A percentile compares a stretch with the other conserved stretches of the same genome.
Conservation (phyloP, 2,797 vertebrate genomes). For the Micrastur ruficollis region DNA sequence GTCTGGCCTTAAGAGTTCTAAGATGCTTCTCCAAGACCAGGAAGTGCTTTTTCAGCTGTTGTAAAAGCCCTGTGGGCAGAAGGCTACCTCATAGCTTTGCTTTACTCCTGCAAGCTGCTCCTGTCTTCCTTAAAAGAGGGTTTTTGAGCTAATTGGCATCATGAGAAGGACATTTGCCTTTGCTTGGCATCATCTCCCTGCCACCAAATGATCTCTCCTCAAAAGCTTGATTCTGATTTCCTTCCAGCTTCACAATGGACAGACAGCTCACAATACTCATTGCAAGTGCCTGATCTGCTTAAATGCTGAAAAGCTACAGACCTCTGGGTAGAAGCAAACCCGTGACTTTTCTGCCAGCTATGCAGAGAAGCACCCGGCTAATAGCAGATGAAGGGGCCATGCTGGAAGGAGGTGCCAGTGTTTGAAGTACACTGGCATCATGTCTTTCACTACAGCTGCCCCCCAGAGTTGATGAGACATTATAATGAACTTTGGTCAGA, state of each 20-base stretch:
- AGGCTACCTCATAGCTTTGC: background rate
- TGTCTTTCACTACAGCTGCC: background rate
- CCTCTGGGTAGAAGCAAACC: background rate
- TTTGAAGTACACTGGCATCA: background rate
- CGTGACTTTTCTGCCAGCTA: background rate
- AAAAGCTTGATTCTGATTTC: background rate
- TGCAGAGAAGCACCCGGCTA: background rate
- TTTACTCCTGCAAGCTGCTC: background rate
- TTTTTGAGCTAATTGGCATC: background rate
- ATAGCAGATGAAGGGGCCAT: rapidly evolving
- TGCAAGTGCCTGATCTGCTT: background rate
- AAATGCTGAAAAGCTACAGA: background rate
- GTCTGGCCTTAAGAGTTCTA: too few relatives aligned
- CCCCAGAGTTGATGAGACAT: background rate
- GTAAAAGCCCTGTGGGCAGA: background rate
- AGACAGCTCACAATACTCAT: background rate
- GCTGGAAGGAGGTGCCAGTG: background rate
- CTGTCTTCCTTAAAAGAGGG: background rate
- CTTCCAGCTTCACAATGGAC: background rate
- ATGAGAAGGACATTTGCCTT: background rate
- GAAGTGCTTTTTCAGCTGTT: background rate
- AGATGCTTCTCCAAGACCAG: background rate
- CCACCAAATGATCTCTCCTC: background rate
- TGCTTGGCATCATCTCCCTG: background rate
- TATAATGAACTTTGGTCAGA: background rate